Evolutionary conservation across 92 coral and sea anemone species (phyloP).

Genomic region (Epizoanthus scotinus): DNA sequence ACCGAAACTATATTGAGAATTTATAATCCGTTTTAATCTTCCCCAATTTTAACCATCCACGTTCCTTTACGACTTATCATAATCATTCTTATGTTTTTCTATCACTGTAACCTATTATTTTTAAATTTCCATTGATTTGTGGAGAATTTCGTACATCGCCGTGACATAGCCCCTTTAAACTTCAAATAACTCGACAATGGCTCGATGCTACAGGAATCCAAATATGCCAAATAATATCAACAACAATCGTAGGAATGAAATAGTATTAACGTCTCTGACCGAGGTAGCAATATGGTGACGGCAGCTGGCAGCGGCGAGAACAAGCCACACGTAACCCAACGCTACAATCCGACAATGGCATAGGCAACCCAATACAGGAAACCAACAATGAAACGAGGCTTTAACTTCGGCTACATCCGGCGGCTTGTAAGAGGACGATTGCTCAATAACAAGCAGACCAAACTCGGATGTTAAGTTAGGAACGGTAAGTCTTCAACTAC

Average conservation of each 20-base stretch:
- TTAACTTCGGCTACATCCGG: no score
- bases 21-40: no score
- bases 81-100: no score
- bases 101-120: no score
- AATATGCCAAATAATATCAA: not conserved
- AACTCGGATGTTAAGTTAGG: not conserved
- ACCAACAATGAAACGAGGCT: not conserved
- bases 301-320: not conserved
- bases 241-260: not conserved
- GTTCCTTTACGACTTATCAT: no score
- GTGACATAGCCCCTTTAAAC: no score
- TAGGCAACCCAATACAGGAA: not conserved
- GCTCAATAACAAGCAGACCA: not conserved
- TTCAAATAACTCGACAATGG: not conserved
- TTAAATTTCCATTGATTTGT: no score
- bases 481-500: not conserved
- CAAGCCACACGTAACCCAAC: not conserved
- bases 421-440: not conserved
- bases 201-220: not conserved
- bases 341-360: not conserved
- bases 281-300: no score
- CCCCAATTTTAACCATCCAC: no score
- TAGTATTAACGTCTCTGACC: not conserved
- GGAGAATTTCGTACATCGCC: no score
- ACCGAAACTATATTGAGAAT: no score